A percentile compares a stretch with the other conserved stretches of the same genome.
Conservation (phyloP, 2,113 vertebrate genomes). For the Macaca nemestrina region DNA sequence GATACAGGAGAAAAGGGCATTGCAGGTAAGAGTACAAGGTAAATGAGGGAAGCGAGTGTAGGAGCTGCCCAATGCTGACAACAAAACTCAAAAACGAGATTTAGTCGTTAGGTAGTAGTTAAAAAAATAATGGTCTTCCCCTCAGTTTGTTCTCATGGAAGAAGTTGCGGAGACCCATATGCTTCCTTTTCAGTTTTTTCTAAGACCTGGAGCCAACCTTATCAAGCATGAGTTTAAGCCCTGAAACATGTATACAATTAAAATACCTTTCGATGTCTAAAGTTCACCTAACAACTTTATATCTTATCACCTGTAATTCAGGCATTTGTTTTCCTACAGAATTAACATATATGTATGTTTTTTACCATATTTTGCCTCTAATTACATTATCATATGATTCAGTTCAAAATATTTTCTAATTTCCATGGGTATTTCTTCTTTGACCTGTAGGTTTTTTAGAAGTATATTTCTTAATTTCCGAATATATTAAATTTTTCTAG, state of each 20-base stretch:
- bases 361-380: not conserved
- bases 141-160: slow-evolving; percentile 5
- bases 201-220: not conserved
- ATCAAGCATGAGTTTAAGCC: not conserved
- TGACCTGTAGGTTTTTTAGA: not conserved
- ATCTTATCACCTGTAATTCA: not conserved
- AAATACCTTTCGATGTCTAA: not conserved
- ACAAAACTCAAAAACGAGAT: not conserved
- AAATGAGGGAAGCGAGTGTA: not conserved
- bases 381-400: not conserved
- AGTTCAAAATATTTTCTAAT: not conserved
- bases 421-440: not conserved
- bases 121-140: not conserved
- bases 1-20: not conserved
- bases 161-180: not conserved
- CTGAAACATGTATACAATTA: not conserved
- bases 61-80: not conserved
- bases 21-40: not conserved
- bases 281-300: not conserved
- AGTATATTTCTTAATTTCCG: not conserved
- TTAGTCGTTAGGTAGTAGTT: not conserved
- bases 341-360: not conserved
- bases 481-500: not conserved
- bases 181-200: not conserved
- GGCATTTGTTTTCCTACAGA: not conserved